phyloP scores from a whole-genome alignment of 2,113 vertebrate genomes.

The Brienomyrus brachyistius region DNA sequence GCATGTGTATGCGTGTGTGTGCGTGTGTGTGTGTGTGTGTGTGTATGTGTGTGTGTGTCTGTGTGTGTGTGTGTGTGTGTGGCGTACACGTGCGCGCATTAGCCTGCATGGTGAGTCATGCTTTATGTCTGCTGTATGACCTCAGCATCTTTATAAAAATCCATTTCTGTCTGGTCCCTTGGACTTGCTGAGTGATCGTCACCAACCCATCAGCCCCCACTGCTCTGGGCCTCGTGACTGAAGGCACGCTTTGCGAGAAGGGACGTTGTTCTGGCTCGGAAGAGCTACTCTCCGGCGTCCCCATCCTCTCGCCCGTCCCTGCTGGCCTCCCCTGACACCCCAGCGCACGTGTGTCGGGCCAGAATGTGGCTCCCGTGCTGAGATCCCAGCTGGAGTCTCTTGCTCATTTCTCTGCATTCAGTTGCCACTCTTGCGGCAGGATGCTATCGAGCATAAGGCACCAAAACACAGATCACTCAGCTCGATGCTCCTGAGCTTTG shows the following conservation, averaged over 20 bases:
- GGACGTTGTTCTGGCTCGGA: not conserved
- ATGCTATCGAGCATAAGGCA: not conserved
- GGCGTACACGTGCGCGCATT: not conserved
- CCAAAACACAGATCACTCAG: not conserved
- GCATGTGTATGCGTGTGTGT: too few relatives aligned
- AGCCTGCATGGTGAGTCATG: not conserved
- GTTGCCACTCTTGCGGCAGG: not conserved
- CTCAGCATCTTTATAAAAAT: not conserved
- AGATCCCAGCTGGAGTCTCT: not conserved
- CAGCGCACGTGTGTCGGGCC: not conserved
- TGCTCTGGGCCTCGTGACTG: not conserved
- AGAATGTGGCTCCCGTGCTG: not conserved
- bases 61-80: not conserved
- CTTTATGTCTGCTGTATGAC: not conserved
- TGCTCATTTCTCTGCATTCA: not conserved
- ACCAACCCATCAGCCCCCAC: not conserved
- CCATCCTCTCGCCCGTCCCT: not conserved
- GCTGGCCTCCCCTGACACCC: not conserved
- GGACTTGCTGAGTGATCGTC: not conserved
- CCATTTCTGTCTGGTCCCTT: not conserved
- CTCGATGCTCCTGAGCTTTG: not conserved
- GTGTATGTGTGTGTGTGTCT: not conserved
- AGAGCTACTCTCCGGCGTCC: not conserved
- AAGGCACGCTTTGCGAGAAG: not conserved
- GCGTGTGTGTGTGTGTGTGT: too few relatives aligned